These are phyloP conservation scores for Paratrypauchen microcephalus DNA, from an alignment of 2,797 vertebrate genomes.

Conservation along the genomic window DNA sequence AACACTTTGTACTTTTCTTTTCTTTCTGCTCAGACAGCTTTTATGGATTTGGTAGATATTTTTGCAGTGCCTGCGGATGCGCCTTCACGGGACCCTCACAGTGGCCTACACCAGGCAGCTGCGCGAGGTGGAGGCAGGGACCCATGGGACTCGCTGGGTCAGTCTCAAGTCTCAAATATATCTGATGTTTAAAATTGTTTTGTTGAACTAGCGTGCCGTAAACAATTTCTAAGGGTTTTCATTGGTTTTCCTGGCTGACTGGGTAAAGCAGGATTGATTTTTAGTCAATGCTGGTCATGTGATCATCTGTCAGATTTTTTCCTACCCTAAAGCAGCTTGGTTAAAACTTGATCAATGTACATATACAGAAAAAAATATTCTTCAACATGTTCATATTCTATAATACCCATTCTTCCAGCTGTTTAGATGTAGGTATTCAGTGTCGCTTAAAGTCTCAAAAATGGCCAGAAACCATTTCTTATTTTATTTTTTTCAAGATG, in stretches of 20 bases:
- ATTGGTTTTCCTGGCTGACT: not conserved
- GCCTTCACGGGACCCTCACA: slow-evolving; percentile 70
- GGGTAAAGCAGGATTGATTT: not conserved
- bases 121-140: slow-evolving; percentile 49
- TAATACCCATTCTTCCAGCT: not conserved
- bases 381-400: not conserved
- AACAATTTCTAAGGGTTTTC: not conserved
- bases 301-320: not conserved
- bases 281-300: not conserved
- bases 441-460: not conserved
- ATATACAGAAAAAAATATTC: not conserved
- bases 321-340: not conserved
- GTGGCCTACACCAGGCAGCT: slow-evolving; percentile 45
- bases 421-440: not conserved
- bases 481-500: slow-evolving; percentile 42
- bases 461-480: not conserved
- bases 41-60: slow-evolving; percentile 92
- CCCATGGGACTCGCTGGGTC: slow-evolving; percentile 79
- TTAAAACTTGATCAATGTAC: not conserved
- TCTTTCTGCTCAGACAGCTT: slow-evolving; percentile 81
- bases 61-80: slow-evolving; percentile 79
- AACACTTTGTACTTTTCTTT: slow-evolving; percentile 14
- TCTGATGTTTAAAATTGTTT: not conserved
- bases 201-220: not conserved
- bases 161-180: slow-evolving; percentile 27